Evolutionary conservation across 2,888 invertebrate species (phyloP).

Genomic region (Nebria brevicollis): DNA sequence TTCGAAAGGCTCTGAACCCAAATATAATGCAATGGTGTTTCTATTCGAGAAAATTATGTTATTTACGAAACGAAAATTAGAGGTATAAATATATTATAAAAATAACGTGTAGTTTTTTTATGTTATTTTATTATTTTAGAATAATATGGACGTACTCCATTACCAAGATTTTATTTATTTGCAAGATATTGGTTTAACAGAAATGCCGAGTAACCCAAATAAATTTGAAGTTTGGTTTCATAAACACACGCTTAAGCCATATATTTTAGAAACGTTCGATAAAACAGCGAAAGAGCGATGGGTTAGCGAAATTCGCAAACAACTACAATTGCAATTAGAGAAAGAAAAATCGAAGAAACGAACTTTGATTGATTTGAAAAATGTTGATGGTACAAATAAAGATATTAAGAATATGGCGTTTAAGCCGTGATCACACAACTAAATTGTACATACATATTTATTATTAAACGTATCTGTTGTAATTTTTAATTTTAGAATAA

Average conservation of each 20-base stretch:
- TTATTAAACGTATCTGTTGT: not conserved
- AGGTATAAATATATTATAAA: conserved; percentile 27
- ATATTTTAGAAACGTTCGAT: conserved; percentile 30
- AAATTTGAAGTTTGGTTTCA: conserved; percentile 48
- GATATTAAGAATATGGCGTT: not conserved
- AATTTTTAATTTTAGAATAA: not conserved
- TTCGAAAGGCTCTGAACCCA: conserved; percentile 17
- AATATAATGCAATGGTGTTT: conserved; percentile 48
- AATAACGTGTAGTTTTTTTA: not conserved
- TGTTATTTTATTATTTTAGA: conserved; percentile 19
- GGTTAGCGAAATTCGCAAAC: conserved; percentile 38
- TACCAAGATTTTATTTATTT: conserved; percentile 38
- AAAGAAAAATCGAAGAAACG: conserved; percentile 22
- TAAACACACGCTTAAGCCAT: conserved; percentile 47
- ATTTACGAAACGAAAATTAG: conserved; percentile 43
- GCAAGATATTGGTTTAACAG: conserved; percentile 39
- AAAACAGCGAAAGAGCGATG: conserved; percentile 31
- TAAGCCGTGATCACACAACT: not conserved
- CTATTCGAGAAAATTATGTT: conserved; percentile 49
- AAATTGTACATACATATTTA: not conserved
- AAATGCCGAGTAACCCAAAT: conserved; percentile 34
- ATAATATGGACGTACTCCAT: conserved; percentile 29
- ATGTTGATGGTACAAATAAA: conserved; percentile 9
- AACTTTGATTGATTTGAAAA: conserved; percentile 19
- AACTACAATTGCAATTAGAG: conserved; percentile 31